Evolutionary conservation across 2,113 vertebrate genomes (phyloP).

Genomic region (Oncorhynchus nerka): DNA sequence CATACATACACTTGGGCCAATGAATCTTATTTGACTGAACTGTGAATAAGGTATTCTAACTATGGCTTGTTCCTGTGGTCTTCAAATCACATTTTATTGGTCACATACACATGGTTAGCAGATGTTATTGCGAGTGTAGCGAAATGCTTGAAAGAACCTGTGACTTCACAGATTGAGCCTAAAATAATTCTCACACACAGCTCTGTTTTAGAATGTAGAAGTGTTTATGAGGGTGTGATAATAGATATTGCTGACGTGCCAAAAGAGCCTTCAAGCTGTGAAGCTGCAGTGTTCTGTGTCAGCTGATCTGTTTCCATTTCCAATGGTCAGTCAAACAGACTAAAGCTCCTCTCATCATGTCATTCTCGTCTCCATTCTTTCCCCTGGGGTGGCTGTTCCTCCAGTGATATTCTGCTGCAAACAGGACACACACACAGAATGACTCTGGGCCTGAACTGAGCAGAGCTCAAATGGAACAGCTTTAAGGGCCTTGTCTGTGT

Average conservation of each 20-base stretch:
- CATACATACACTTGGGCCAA: neutral
- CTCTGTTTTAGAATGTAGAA: conserved; percentile 25
- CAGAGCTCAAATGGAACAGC: neutral
- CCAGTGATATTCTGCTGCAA: neutral
- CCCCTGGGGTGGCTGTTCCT: neutral
- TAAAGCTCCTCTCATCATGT: neutral
- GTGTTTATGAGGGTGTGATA: conserved; percentile 39
- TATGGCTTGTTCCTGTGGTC: neutral
- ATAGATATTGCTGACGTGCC: conserved; percentile 23
- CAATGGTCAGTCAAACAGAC: neutral
- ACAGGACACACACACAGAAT: neutral
- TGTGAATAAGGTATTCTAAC: neutral
- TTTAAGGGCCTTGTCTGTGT: neutral
- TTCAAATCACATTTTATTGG: neutral
- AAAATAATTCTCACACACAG: conserved; percentile 37
- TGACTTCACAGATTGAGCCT: conserved; percentile 30
- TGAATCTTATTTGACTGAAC: neutral
- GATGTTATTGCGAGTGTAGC: too few relatives aligned
- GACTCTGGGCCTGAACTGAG: neutral
- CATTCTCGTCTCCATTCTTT: neutral
- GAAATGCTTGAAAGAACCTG: neutral
- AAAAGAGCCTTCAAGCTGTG: conserved; percentile 29
- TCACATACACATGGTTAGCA: too few relatives aligned
- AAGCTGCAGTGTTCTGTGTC: conserved; percentile 8
- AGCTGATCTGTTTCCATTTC: conserved; percentile 18